Evolutionary conservation across 2,113 vertebrate genomes (phyloP), one percentile per base, ranked within the genome.

Genomic region (Petromus typicus): DNA sequence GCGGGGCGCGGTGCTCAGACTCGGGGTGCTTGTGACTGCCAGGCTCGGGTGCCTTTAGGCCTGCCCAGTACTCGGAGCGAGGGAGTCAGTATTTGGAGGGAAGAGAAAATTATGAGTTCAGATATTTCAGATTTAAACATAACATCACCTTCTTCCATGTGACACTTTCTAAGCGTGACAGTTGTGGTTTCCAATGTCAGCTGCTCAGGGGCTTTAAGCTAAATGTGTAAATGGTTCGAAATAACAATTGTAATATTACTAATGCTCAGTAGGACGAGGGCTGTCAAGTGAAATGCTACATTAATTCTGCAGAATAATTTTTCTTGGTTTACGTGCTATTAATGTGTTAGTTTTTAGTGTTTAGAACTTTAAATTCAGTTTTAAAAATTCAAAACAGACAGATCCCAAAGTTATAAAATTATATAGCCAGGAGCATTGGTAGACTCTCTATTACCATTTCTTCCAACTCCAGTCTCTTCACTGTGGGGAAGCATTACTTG

Each of bases 1-100:
- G 61, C 1, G 7, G n/a, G 16, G 2, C 0, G 1, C 12, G 11
- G 22, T 3, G 3, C n/a, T 71, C 18, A 56, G 22, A 5, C 9
- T 20, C 11, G 11, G 11, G 22, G 8, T 54, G n/a, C 22, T 63
- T 43, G 0, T 7, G 4, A 37, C 20, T 40, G 0, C 25, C 9
- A 37, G n/a, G 27, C 16, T 9, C 20, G 37, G 22, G 23, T 13
- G 34, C 25, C 34, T 48, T 54, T 22, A 12, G 32, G 85, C 30
- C 76, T 83, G 76, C 27, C 40, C n/a, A 51, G 4, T 48, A 34
- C 34, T 59, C 67, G 51, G 25, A 91, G 18, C 18, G 89, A 63
- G 37, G 71, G 40, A 81, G 22, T 12, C 34, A 40, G 0, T 25
- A 9, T 73, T 69, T 56, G 18, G 51, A 27, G 75, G 76, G 25